These are phyloP conservation scores for Leucophora obtusa DNA, from an alignment of 2,888 invertebrate genomes.

Conservation along the genomic window DNA sequence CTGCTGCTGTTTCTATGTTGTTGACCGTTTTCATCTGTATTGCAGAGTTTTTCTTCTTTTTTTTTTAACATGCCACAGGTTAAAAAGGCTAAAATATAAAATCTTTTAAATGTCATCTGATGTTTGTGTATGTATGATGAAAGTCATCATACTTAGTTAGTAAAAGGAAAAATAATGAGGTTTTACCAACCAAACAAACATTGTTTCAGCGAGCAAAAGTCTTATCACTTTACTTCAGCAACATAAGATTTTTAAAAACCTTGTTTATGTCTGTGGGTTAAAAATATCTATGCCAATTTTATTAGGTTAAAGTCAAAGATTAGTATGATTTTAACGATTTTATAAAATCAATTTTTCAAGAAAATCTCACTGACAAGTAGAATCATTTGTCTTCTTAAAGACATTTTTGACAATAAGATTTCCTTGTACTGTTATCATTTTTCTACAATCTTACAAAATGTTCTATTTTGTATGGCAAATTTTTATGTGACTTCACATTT, in stretches of 20 bases:
- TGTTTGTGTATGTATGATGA: constrained; percentile 47
- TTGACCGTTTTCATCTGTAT: neutral
- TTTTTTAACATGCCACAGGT: constrained; percentile 48
- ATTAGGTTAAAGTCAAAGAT: neutral
- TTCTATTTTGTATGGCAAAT: too few relatives aligned
- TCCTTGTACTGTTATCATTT: too few relatives aligned
- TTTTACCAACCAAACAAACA: neutral
- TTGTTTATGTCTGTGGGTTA: neutral
- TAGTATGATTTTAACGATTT: neutral
- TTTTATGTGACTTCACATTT: too few relatives aligned
- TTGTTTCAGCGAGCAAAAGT: constrained; percentile 31
- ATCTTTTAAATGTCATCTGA: constrained; percentile 60
- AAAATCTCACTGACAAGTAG: neutral
- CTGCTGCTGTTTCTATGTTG: constrained; percentile 32
- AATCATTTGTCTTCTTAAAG: neutral
- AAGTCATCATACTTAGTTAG: constrained; percentile 31
- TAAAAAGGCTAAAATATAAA: constrained; percentile 57
- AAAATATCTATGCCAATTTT: neutral
- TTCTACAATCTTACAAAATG: too few relatives aligned
- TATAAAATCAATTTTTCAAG: neutral
- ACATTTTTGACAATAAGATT: too few relatives aligned
- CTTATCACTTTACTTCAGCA: constrained; percentile 19
- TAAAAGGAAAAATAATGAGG: neutral
- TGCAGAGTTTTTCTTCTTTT: neutral
- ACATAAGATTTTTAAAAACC: neutral